Evolutionary conservation across 2,888 invertebrate species (phyloP).

Genomic region (Hoplodrina blanda): DNA sequence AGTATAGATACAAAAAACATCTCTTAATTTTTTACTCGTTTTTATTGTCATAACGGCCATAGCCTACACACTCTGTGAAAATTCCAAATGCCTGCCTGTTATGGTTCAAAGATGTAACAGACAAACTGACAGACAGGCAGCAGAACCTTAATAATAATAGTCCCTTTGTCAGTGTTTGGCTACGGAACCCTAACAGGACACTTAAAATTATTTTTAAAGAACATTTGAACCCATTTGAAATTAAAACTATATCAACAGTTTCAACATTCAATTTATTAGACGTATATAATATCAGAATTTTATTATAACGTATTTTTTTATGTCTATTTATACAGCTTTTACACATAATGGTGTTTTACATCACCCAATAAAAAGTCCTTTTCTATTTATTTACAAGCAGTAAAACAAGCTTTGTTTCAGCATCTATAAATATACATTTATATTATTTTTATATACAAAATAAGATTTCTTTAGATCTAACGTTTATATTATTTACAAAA

Average conservation of each 20-base stretch:
- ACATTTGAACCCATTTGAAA: background rate
- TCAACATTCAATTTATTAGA: slow-evolving; percentile 76
- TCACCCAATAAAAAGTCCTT: slow-evolving; percentile 51
- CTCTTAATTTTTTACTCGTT: no score
- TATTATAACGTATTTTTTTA: slow-evolving; percentile 61
- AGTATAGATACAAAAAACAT: no score
- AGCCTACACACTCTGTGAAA: no score
- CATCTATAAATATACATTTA: slow-evolving; percentile 67
- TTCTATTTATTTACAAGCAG: slow-evolving; percentile 72
- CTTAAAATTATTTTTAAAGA: no score
- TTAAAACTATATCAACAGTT: slow-evolving; percentile 53
- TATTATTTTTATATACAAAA: slow-evolving; percentile 65
- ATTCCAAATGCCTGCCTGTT: no score
- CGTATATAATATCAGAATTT: slow-evolving; percentile 66
- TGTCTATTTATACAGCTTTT: slow-evolving; percentile 63
- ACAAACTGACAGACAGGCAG: no score
- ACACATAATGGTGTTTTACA: slow-evolving; percentile 41
- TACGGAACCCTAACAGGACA: background rate
- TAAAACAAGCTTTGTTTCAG: slow-evolving; percentile 63
- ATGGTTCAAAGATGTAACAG: no score
- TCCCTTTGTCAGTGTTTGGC: no score
- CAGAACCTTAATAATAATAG: no score
- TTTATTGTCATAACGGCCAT: no score
- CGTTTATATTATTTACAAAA: slow-evolving; percentile 62
- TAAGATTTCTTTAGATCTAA: slow-evolving; percentile 56